Evolutionary conservation across 2,113 vertebrate genomes (phyloP).

Genomic region (Tychaedon coryphoeus): DNA sequence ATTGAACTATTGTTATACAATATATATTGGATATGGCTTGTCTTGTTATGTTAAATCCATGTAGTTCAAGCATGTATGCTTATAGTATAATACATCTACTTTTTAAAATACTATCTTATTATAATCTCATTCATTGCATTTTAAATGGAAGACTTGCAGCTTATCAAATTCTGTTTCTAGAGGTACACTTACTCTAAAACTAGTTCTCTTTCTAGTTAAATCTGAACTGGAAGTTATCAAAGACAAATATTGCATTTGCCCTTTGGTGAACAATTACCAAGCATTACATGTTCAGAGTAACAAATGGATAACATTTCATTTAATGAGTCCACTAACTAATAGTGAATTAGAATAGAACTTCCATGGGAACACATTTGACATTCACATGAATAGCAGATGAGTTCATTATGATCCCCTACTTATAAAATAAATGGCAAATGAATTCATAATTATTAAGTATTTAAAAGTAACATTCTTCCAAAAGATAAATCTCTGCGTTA

Average conservation of each 20-base stretch:
- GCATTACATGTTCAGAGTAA: constrained; percentile 37
- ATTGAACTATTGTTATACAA: neutral
- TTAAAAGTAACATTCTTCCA: constrained; percentile 66
- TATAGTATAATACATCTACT: neutral
- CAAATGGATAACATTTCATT: constrained; percentile 61
- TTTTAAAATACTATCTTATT: neutral
- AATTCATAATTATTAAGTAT: constrained; percentile 73
- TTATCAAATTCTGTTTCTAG: constrained; percentile 20
- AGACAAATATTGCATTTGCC: constrained; percentile 13
- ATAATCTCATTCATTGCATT: constrained; percentile 5
- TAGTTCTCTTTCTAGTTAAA: neutral
- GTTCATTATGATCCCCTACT: constrained; percentile 67
- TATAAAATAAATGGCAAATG: constrained; percentile 70
- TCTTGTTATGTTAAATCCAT: neutral
- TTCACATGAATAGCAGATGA: constrained; percentile 70
- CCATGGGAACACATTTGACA: constrained; percentile 57
- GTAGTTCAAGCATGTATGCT: neutral
- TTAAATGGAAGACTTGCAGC: neutral
- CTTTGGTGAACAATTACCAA: constrained; percentile 51
- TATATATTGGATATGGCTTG: neutral
- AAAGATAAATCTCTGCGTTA: constrained; percentile 48
- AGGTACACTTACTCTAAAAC: neutral
- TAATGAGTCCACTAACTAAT: constrained; percentile 64
- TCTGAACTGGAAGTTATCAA: constrained; percentile 25
- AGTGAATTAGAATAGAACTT: constrained; percentile 70